Evolutionary conservation across 1,140 invertebrate species (phyloP), one percentile per base, ranked within the genome.

Genomic region (Leptopilina boulardi): DNA sequence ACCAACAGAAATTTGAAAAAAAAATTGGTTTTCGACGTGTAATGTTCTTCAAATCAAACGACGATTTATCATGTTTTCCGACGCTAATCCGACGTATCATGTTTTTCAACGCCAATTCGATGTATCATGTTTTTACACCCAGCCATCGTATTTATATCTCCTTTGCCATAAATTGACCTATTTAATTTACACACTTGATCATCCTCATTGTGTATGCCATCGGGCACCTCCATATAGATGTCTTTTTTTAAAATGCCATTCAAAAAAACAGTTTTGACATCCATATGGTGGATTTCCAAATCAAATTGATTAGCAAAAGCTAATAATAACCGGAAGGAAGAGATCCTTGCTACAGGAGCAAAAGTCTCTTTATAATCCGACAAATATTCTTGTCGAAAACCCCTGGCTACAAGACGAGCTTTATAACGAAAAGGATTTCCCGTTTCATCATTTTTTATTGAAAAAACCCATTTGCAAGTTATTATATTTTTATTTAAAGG

Each of bases 221-320:
- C 6, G 2, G 30, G 30, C 2, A 38, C 34, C 8, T 38, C 8
- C 8, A 38, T 38, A 9, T 38, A 38, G 4, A 38, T 0, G 4
- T 38, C 34, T 38, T 38, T 9, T 6, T 38, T 4, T 38, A 38
- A 38, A 38, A 38, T 9, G 4, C 34, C 34, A 38, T 38, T 38
- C 8, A 38, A 38, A 6, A 38, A 38, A 9, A 9, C 34, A 18
- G 83, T 84, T 73, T 87, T 87, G 9, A 70, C 70, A 71, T 83
- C 30, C 82, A 92, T 88, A 70, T 87, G 92, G 2, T 92, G 85
- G 23, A 85, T 83, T 79, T 92, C 89, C 13, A 91, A 82, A 26
- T 92, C 75, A 11, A 85, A 76, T 3, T 88, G 91, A 85, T 92
- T 83, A 2, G 91, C 79, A 82, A 91, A 92, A 8, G 91, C 89